phyloP scores from a whole-genome alignment of 1,140 invertebrate species.

The Pararge aegeria region DNA sequence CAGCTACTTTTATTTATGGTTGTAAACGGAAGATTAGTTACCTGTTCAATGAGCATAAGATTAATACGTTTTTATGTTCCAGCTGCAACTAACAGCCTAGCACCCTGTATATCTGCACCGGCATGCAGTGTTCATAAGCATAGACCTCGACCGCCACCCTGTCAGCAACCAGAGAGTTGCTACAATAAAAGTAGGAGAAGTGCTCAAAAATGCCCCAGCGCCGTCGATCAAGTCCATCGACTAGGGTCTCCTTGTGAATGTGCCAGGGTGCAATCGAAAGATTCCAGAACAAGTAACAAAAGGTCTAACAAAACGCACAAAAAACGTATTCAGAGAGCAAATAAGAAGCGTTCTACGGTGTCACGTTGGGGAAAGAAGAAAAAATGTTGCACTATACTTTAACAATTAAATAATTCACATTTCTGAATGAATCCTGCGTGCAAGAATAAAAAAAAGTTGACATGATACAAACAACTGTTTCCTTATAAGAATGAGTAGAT shows the following conservation, averaged over 20 bases:
- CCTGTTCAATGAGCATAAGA: too few species aligned
- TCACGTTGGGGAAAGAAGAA: slow-evolving; percentile 50
- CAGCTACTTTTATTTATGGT: too few species aligned
- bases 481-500: too few species aligned
- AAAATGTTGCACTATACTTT: slow-evolving; percentile 58
- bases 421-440: too few species aligned
- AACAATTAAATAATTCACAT: slow-evolving; percentile 9
- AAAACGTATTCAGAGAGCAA: slow-evolving; percentile 51
- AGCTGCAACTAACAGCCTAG: slow-evolving; percentile 53
- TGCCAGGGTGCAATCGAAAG: slow-evolving; percentile 45
- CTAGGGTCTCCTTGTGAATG: slow-evolving; percentile 52
- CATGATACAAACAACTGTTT: too few species aligned
- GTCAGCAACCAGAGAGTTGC: slow-evolving; percentile 57
- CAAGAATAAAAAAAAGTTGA: too few species aligned
- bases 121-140: slow-evolving; percentile 62
- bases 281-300: slow-evolving; percentile 42
- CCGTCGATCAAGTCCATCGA: slow-evolving; percentile 51
- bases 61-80: slow-evolving; percentile 29
- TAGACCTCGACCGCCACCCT: slow-evolving; percentile 56
- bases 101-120: slow-evolving; percentile 63
- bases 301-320: slow-evolving; percentile 45
- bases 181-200: slow-evolving; percentile 51
- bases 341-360: slow-evolving; percentile 46
- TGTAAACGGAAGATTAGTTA: too few species aligned
- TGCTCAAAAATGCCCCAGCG: slow-evolving; percentile 58